Evolutionary conservation across 2,113 vertebrate genomes (phyloP).

Genomic region (Lamprotornis superbus): DNA sequence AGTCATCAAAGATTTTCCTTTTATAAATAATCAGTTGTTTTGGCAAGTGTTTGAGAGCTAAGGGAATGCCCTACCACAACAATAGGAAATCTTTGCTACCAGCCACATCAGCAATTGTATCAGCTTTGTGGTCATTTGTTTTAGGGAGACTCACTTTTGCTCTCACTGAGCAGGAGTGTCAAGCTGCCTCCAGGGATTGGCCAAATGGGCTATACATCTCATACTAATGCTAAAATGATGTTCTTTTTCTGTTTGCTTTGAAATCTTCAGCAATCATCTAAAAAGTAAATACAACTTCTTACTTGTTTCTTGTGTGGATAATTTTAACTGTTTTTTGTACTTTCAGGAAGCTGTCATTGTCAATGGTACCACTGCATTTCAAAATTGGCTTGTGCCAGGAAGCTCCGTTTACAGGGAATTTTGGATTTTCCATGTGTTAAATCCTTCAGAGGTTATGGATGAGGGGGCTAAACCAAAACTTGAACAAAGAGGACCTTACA

Average conservation of each 20-base stretch:
- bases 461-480: conserved; percentile 76
- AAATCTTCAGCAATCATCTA: background rate
- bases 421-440: conserved; percentile 89
- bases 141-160: background rate
- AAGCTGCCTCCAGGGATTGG: background rate
- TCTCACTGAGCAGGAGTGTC: background rate
- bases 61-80: background rate
- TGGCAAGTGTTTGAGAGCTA: background rate
- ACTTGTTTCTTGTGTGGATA: background rate
- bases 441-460: conserved; percentile 74
- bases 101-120: background rate
- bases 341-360: conserved; percentile 85
- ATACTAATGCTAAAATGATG: background rate
- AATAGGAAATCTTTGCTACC: background rate
- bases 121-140: background rate
- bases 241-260: background rate
- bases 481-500: conserved; percentile 89
- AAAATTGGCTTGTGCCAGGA: conserved; percentile 84
- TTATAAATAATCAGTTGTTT: background rate
- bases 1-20: background rate
- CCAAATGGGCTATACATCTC: background rate
- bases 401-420: conserved; percentile 85
- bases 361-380: conserved; percentile 84
- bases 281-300: background rate
- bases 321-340: background rate